Conservation (phyloP, 2,888 invertebrate genomes). For the Brachypalpus laphriformis region DNA sequence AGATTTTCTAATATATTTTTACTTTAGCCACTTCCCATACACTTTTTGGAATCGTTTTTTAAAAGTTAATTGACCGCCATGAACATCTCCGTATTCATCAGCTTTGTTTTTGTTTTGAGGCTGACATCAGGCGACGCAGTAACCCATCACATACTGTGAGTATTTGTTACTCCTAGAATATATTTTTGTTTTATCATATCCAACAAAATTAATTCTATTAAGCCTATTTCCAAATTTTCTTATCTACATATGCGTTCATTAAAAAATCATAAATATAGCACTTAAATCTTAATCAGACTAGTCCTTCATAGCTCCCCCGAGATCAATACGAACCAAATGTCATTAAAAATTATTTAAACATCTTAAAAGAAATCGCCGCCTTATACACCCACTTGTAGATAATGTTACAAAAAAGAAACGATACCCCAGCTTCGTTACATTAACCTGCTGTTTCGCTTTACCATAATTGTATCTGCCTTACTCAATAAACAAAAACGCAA, state of each 20-base stretch:
- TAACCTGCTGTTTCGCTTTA: slow-evolving; percentile 33
- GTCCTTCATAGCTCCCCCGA: neutral
- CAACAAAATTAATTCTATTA: neutral
- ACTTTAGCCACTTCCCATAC: too few relatives aligned
- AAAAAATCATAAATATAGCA: neutral
- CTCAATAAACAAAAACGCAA: slow-evolving; percentile 71
- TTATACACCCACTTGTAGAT: slow-evolving; percentile 5
- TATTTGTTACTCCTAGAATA: too few relatives aligned
- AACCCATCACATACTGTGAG: too few relatives aligned
- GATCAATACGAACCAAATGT: slow-evolving; percentile 6
- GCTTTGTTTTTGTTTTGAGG: too few relatives aligned
- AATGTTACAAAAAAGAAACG: slow-evolving; percentile 8
- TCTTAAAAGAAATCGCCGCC: slow-evolving; percentile 13
- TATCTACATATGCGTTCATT: neutral
- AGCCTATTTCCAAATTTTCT: neutral
- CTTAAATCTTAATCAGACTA: slow-evolving; percentile 16
- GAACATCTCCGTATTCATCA: too few relatives aligned
- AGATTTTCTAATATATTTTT: too few relatives aligned
- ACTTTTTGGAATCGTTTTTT: too few relatives aligned
- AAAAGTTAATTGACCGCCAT: too few relatives aligned
- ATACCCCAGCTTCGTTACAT: slow-evolving; percentile 4
- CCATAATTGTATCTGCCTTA: slow-evolving; percentile 42
- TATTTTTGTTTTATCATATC: too few relatives aligned
- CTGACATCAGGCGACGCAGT: too few relatives aligned
- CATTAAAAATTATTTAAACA: neutral